These are phyloP conservation scores for Thamnophis elegans DNA, from an alignment of 2,797 vertebrate genomes.

Conservation along the genomic window DNA sequence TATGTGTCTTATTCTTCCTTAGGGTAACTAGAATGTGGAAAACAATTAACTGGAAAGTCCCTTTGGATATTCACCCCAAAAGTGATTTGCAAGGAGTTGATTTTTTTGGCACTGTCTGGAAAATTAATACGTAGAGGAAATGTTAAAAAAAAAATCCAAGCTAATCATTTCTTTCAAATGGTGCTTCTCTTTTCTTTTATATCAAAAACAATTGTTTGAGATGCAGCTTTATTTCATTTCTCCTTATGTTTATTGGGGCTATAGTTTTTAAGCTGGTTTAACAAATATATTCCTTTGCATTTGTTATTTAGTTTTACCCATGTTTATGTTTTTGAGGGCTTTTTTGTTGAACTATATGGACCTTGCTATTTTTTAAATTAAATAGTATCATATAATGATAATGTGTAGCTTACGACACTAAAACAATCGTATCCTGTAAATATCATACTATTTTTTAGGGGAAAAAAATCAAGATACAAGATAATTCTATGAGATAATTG, in stretches of 20 bases:
- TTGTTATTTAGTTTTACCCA: background rate
- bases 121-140: background rate
- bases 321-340: background rate
- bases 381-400: background rate
- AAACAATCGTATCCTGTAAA: background rate
- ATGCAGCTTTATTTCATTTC: background rate
- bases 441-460: background rate
- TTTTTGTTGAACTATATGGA: background rate
- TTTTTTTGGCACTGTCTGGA: background rate
- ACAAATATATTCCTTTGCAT: background rate
- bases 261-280: background rate
- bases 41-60: background rate
- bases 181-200: background rate
- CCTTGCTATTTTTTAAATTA: background rate
- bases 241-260: background rate
- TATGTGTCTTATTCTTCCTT: background rate
- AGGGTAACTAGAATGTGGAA: background rate
- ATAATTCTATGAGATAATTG: conserved; percentile 26
- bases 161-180: background rate
- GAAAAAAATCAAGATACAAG: background rate
- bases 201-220: background rate
- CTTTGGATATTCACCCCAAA: background rate
- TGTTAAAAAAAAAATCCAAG: background rate
- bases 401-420: background rate
- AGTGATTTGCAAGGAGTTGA: background rate